Conservation (phyloP, 2,888 invertebrate genomes). For the Tryphoninae sp. region DNA sequence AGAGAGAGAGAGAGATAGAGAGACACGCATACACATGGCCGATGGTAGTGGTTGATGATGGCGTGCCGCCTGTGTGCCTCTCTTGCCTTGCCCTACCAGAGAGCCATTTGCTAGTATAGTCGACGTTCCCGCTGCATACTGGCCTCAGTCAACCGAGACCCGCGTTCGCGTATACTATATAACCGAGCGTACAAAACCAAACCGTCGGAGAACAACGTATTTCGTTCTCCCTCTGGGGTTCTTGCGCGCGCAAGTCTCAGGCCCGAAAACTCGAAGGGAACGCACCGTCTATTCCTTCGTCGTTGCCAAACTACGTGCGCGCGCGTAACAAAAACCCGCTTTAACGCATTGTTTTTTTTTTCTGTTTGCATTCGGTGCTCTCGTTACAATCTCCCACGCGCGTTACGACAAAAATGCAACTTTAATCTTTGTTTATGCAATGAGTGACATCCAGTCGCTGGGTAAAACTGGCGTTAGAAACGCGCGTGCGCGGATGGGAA, state of each 20-base stretch:
- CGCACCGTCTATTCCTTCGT: slow-evolving; percentile 12
- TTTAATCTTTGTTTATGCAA: neutral
- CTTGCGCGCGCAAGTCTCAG: slow-evolving; percentile 6
- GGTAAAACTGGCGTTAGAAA: neutral
- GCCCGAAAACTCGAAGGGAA: slow-evolving; percentile 3
- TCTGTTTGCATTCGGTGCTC: neutral
- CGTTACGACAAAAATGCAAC: neutral
- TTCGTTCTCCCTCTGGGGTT: neutral
- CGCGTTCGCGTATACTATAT: slow-evolving; percentile 62
- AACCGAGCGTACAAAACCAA: slow-evolving; percentile 53
- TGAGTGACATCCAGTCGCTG: neutral
- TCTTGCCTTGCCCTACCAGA: slow-evolving; percentile 59
- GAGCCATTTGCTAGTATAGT: slow-evolving; percentile 57
- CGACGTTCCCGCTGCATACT: slow-evolving; percentile 62
- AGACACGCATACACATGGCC: slow-evolving; percentile 31
- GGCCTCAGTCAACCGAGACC: slow-evolving; percentile 64
- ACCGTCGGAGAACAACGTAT: neutral
- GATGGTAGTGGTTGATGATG: slow-evolving; percentile 55
- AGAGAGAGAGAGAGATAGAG: slow-evolving; percentile 14
- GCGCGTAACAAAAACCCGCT: neutral
- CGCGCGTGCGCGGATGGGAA: neutral
- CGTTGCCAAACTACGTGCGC: slow-evolving; percentile 31
- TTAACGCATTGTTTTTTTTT: slow-evolving; percentile 13
- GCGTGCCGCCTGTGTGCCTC: slow-evolving; percentile 52
- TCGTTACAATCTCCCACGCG: neutral